Evolutionary conservation across 1,140 invertebrate genomes (phyloP).

Genomic region (Drosophila guanche): DNA sequence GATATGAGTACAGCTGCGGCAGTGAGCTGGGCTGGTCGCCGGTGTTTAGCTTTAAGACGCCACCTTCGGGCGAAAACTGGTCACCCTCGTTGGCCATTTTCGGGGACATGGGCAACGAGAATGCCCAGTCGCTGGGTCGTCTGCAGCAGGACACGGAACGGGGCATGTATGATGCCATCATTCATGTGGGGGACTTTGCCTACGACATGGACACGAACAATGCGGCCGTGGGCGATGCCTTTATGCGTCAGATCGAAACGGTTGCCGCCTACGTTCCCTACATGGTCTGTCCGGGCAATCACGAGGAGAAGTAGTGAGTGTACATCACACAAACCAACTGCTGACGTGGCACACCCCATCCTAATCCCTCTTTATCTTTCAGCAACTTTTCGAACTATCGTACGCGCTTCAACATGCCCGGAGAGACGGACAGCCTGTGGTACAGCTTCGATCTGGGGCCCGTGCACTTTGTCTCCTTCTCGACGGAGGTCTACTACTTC

Average conservation of each 20-base stretch:
- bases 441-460: constrained; percentile 97
- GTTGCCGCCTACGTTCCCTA: constrained; percentile 94
- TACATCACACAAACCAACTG: no score
- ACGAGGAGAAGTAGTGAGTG: constrained; percentile 91
- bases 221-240: constrained; percentile 92
- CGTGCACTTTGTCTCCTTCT: constrained; percentile 94
- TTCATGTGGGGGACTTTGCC: constrained; percentile 98
- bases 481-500: constrained; percentile 98
- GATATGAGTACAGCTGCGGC: constrained; percentile 93
- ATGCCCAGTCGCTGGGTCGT: constrained; percentile 91
- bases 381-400: constrained; percentile 95
- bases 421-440: constrained; percentile 89
- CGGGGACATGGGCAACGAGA: constrained; percentile 95
- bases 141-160: constrained; percentile 92
- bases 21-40: constrained; percentile 91
- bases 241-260: constrained; percentile 94
- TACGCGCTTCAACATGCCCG: constrained; percentile 95
- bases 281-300: constrained; percentile 96
- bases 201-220: constrained; percentile 95
- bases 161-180: constrained; percentile 92
- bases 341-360: constrained; percentile 1
- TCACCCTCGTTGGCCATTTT: constrained; percentile 92
- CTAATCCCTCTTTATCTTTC: constrained; percentile 29
- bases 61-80: constrained; percentile 88
- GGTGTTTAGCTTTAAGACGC: constrained; percentile 89